Percentiles rank a stretch among this genome's conserved stretches.
phyloP scores from a whole-genome alignment of 1,140 invertebrate species.

The Leucophenga varia region DNA sequence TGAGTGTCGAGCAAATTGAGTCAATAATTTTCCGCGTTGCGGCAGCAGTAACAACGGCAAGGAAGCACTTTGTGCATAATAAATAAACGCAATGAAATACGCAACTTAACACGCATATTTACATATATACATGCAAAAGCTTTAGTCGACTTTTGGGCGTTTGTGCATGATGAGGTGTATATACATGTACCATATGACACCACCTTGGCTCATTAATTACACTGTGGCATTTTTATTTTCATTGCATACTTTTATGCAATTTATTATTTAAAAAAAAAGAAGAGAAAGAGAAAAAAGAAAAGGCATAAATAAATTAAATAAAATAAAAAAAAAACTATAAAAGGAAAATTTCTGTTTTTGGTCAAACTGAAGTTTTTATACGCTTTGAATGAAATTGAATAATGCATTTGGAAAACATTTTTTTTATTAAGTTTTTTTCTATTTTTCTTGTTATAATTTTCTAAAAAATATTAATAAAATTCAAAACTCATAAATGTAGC shows the following conservation, averaged over 20 bases:
- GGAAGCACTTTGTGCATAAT: conserved; percentile 49
- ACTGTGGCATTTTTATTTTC: conserved; percentile 53
- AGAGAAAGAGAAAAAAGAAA: not conserved
- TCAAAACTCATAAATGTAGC: too few species aligned
- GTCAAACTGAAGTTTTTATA: too few species aligned
- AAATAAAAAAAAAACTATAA: too few species aligned
- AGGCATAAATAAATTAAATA: too few species aligned
- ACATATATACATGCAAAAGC: too few species aligned
- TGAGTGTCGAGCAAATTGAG: conserved; percentile 44
- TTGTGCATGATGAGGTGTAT: conserved; percentile 15
- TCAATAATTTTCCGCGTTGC: conserved; percentile 40
- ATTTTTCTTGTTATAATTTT: conserved; percentile 24
- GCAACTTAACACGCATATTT: conserved; percentile 52
- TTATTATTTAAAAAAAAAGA: conserved; percentile 46
- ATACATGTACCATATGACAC: conserved; percentile 47
- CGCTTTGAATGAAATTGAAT: too few species aligned
- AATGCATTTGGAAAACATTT: conserved; percentile 31
- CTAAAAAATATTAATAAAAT: too few species aligned
- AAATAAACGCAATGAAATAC: conserved; percentile 53
- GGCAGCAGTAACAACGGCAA: conserved; percentile 3
- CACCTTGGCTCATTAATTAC: conserved; percentile 55
- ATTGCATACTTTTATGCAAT: conserved; percentile 51
- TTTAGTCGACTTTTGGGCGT: too few species aligned
- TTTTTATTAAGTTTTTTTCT: conserved; percentile 9
- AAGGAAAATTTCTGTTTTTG: too few species aligned